Evolutionary conservation across 2,113 vertebrate species (phyloP).

Genomic region (Manacus vitellinus): DNA sequence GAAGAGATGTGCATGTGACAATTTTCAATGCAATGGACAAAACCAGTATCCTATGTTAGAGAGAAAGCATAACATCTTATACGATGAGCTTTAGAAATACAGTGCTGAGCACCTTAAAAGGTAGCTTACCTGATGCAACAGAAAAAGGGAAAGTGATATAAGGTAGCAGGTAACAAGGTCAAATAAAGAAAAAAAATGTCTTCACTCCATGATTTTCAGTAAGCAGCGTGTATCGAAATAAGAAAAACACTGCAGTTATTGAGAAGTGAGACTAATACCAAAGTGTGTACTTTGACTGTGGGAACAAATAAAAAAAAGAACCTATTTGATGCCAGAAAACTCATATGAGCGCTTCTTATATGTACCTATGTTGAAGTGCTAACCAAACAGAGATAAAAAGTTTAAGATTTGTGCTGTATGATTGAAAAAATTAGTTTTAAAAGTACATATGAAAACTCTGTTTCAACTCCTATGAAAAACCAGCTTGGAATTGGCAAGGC

Average conservation of each 20-base stretch:
- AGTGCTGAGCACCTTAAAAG: neutral
- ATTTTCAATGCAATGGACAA: neutral
- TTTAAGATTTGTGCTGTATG: neutral
- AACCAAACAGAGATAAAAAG: neutral
- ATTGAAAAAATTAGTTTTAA: neutral
- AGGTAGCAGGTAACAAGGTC: neutral
- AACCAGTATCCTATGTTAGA: too few relatives aligned
- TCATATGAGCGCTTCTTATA: neutral
- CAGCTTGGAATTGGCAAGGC: neutral
- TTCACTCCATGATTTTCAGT: neutral
- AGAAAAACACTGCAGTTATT: neutral
- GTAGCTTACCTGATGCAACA: neutral
- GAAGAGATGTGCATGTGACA: neutral
- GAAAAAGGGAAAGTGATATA: neutral
- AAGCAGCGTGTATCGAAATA: neutral
- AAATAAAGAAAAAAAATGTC: neutral
- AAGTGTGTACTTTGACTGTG: neutral
- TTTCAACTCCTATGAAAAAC: neutral
- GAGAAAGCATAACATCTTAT: neutral
- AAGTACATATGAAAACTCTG: neutral
- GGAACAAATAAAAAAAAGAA: neutral
- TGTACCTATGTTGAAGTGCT: accelerated
- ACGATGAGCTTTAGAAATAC: neutral
- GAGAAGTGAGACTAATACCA: neutral
- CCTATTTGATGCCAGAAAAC: neutral